Percentiles rank a stretch among this genome's conserved stretches.
These are phyloP conservation scores for Scaptomyza graminum DNA, from an alignment of 1,140 invertebrate genomes.

Conservation along the genomic window DNA sequence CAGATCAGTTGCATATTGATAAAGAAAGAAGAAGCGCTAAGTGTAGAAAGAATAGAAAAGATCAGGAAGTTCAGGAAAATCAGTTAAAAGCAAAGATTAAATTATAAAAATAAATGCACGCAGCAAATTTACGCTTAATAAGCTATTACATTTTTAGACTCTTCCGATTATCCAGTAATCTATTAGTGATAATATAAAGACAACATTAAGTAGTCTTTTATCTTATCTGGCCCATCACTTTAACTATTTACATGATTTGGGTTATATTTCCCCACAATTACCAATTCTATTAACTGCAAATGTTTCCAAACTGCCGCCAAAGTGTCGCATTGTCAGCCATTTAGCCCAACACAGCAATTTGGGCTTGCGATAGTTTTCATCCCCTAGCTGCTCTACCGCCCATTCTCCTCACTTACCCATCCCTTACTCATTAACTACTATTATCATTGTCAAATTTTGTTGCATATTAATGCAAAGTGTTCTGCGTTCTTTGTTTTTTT, in stretches of 20 bases:
- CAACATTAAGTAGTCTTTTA: background rate
- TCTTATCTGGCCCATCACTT: constrained; percentile 2
- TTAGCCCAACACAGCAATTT: constrained; percentile 34
- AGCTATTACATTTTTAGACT: background rate
- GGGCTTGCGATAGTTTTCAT: constrained; percentile 25
- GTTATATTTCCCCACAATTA: constrained; percentile 84
- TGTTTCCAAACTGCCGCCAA: constrained; percentile 24
- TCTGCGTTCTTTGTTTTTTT: background rate
- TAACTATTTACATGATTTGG: constrained; percentile 5
- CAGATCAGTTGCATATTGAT: too few relatives aligned
- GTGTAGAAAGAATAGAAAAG: too few relatives aligned
- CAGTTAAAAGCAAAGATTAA: too few relatives aligned
- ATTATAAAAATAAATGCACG: too few relatives aligned
- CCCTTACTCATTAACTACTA: constrained; percentile 43
- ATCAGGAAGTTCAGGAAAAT: background rate
- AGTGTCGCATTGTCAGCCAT: constrained; percentile 36
- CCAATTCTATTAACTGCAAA: constrained; percentile 20
- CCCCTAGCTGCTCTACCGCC: background rate
- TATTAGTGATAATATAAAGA: constrained; percentile 14
- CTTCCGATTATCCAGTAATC: background rate
- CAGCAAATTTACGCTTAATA: background rate
- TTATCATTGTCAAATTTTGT: constrained; percentile 52
- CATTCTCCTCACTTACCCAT: background rate
- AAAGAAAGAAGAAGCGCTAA: too few relatives aligned
- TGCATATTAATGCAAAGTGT: constrained; percentile 33